A percentile compares a stretch with the other conserved stretches of the same genome.
phyloP scores from a whole-genome alignment of 1,140 invertebrate species.

The Drosophila hydei region DNA sequence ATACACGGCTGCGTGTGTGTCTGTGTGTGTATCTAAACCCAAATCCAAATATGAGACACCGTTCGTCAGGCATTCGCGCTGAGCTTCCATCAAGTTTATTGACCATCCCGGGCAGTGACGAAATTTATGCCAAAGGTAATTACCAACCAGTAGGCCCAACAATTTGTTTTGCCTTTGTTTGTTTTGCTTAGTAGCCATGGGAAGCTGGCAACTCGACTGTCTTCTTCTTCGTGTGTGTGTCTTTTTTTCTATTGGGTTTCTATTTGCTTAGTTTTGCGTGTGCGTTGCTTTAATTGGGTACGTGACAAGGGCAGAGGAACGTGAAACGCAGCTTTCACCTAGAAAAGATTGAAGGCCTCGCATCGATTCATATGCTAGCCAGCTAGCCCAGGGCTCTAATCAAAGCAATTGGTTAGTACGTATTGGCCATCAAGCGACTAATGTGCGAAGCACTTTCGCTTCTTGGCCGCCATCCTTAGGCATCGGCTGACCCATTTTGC shows the following conservation, averaged over 20 bases:
- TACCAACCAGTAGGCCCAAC: slow-evolving; percentile 41
- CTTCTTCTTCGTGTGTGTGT: not conserved
- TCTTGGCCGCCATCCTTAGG: no score
- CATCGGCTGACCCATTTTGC: slow-evolving; percentile 17
- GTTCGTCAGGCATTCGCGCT: slow-evolving; percentile 23
- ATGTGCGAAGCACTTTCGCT: slow-evolving; percentile 41
- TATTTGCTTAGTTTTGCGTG: slow-evolving; percentile 59
- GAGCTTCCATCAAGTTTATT: slow-evolving; percentile 48
- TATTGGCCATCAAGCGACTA: slow-evolving; percentile 11
- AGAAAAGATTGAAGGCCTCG: slow-evolving; percentile 10
- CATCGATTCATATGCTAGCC: slow-evolving; percentile 11
- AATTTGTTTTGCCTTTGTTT: slow-evolving; percentile 44
- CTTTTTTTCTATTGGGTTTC: slow-evolving; percentile 38
- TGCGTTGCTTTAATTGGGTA: slow-evolving; percentile 54
- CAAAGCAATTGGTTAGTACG: slow-evolving; percentile 25
- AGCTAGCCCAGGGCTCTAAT: slow-evolving; percentile 32
- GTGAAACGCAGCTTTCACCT: slow-evolving; percentile 35
- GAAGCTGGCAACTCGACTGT: slow-evolving; percentile 23
- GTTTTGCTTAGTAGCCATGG: slow-evolving; percentile 26
- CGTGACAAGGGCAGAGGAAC: slow-evolving; percentile 36
- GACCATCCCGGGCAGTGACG: slow-evolving; percentile 43
- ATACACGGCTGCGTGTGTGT: not conserved
- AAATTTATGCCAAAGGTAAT: slow-evolving; percentile 50
- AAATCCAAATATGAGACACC: slow-evolving; percentile 54
- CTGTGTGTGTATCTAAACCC: slow-evolving; percentile 33